Base-by-base conservation (phyloP, 1,140 invertebrate genomes). In the Argopecten irradians region DNA sequence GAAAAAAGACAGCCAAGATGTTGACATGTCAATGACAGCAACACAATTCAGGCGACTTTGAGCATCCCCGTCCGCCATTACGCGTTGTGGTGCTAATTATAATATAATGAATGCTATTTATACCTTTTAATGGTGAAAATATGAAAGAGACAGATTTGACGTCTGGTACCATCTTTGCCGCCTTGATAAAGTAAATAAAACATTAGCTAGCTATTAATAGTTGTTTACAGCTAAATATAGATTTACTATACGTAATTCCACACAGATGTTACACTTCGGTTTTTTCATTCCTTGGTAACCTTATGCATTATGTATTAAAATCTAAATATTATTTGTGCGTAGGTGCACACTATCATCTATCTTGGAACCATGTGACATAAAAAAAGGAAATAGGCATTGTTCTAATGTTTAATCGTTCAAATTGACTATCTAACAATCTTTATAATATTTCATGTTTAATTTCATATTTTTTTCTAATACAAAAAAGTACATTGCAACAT, bases 51-150 rank as follows among this genome's bases (percentile, higher is more conserved):
- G 55, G 55, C 55, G 55, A 71, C 55, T 71, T 71, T 71, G 55
- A 71, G 55, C 22, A 71, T 28, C 55, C n/a, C n/a, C 22, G 55
- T 71, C 55, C 55, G 55, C 55, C 55, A 71, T 71, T 71, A 71
- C 55, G 55, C 22, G 5, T n/a, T 28, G 55, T 3, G 55, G 55
- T 71, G 28, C 55, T 71, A 71, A 71, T 71, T 71, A 71, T 71
- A 71, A 71, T 71, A 71, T 71, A 71, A 71, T 71, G 22, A 71
- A 71, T 71, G 55, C n/a, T 71, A 71, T 71, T 71, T 71, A 71
- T 71, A 71, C 8, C 5, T 28, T n/a, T 71, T 71, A 28, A 71
- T n/a, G 3, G 55, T n/a, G 55, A 71, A 28, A 22, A 3, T 71
- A 71, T n/a, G n/a, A 71, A 28, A 71, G 22, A 71, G 55, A 71